Evolutionary conservation across 2,888 invertebrate genomes (phyloP).

Genomic region (Synanthedon myopaeformis): DNA sequence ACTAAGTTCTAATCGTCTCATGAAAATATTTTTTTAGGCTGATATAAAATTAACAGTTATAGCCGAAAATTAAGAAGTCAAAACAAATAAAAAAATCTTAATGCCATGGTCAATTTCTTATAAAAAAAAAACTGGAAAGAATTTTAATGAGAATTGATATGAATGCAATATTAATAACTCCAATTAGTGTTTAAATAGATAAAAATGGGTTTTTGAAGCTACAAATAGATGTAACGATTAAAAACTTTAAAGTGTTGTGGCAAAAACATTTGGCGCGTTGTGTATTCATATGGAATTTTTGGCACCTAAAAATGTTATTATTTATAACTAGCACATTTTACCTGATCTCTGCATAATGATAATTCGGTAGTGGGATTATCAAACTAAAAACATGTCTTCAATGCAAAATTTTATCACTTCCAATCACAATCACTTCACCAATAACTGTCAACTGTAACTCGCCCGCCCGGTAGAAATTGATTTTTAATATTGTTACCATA

Average conservation of each 20-base stretch:
- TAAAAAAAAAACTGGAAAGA: too few relatives aligned
- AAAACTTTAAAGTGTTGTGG: not conserved
- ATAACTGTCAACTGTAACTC: conserved; percentile 51
- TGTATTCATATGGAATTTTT: not conserved
- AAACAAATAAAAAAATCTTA: too few relatives aligned
- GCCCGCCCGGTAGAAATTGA: conserved; percentile 59
- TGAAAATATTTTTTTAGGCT: too few relatives aligned
- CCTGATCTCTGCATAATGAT: conserved; percentile 65
- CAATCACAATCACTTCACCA: too few relatives aligned
- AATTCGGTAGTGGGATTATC: conserved; percentile 32
- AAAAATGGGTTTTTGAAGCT: conserved; percentile 3
- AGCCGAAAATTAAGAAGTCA: too few relatives aligned
- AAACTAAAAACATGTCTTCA: conserved; percentile 57
- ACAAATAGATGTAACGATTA: not conserved
- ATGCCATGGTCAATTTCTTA: too few relatives aligned
- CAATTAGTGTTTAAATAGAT: too few relatives aligned
- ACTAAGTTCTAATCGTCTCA: too few relatives aligned
- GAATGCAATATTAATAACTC: too few relatives aligned
- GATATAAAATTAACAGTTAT: too few relatives aligned
- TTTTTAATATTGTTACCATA: conserved; percentile 44
- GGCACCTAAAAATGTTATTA: not conserved
- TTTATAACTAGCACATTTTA: conserved; percentile 18
- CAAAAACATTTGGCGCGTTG: conserved; percentile 5
- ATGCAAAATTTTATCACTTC: conserved; percentile 41
- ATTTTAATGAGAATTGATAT: too few relatives aligned